Evolutionary conservation across 2,113 vertebrate species (phyloP).

Genomic region (Chaetops frenatus): DNA sequence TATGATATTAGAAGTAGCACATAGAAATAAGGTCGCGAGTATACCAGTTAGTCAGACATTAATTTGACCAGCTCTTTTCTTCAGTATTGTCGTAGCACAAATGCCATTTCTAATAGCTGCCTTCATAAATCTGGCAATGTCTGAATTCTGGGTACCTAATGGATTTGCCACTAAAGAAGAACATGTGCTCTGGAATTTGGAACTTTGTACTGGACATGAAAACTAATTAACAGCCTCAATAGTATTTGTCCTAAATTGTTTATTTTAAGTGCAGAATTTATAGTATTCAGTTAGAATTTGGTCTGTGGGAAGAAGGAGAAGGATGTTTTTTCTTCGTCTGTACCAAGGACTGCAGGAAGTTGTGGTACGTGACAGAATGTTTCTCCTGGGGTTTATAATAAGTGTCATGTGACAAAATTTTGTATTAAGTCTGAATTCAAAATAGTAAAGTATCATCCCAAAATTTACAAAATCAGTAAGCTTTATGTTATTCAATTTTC

Average conservation of each 20-base stretch:
- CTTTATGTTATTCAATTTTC: background rate
- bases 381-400: background rate
- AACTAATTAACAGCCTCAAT: background rate
- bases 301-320: background rate
- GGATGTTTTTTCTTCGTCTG: background rate
- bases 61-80: background rate
- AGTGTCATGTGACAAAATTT: background rate
- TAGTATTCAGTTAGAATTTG: background rate
- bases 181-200: conserved; percentile 11
- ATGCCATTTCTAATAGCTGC: conserved; percentile 17
- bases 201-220: conserved; percentile 8
- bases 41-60: background rate
- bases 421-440: background rate
- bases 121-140: conserved; percentile 21
- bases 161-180: conserved; percentile 35
- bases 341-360: background rate
- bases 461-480: background rate
- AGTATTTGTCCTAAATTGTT: conserved; percentile 25
- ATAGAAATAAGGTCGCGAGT: background rate
- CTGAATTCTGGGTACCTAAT: conserved; percentile 10
- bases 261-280: conserved; percentile 21
- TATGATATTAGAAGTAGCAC: background rate
- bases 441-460: background rate
- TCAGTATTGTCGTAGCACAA: background rate
- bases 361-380: background rate